Evolutionary conservation across 2,113 vertebrate genomes (phyloP).

Genomic region (Neotoma lepida): DNA sequence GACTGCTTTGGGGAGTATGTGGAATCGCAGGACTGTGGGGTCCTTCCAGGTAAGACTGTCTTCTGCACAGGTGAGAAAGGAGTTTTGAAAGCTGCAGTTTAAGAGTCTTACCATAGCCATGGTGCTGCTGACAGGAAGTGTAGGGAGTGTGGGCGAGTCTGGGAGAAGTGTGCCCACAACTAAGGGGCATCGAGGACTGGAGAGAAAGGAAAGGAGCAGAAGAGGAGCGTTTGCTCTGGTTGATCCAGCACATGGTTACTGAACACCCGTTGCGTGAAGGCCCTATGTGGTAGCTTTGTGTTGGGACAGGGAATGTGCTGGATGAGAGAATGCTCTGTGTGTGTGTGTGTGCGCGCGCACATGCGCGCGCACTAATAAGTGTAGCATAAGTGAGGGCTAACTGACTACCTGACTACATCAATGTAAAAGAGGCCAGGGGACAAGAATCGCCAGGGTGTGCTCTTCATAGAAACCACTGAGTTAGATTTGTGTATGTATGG

Average conservation of each 20-base stretch:
- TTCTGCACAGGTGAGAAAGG: neutral
- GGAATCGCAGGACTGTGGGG: slow-evolving; percentile 69
- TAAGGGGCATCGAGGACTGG: neutral
- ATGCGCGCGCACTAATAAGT: neutral
- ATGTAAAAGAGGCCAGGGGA: neutral
- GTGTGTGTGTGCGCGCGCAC: neutral
- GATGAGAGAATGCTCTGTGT: neutral
- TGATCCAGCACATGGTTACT: neutral
- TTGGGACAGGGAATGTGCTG: neutral
- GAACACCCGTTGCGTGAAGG: neutral
- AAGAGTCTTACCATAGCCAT: neutral
- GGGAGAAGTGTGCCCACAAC: neutral
- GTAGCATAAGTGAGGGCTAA: neutral
- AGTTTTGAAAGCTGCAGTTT: neutral
- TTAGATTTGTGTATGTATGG: neutral
- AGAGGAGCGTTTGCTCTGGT: neutral
- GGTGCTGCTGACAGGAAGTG: neutral
- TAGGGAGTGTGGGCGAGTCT: neutral
- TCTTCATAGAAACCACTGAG: neutral
- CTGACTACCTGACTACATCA: neutral
- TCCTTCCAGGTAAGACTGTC: slow-evolving; percentile 74
- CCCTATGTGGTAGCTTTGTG: neutral
- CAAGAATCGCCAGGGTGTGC: neutral
- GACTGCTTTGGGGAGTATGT: slow-evolving; percentile 78
- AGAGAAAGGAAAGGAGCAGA: neutral